phyloP scores from a whole-genome alignment of 2,888 invertebrate species.

The Dicycla oo region DNA sequence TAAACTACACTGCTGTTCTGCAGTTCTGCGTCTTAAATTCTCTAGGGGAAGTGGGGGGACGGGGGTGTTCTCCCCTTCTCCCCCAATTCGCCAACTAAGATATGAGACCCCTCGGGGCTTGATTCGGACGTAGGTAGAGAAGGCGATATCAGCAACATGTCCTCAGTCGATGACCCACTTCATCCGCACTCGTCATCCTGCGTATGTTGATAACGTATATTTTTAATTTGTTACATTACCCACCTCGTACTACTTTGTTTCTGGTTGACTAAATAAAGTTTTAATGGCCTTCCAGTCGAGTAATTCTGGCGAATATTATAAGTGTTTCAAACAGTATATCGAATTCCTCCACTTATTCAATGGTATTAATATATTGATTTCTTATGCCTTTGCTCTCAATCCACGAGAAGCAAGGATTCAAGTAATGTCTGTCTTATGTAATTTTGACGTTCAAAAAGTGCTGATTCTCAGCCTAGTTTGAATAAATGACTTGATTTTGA shows the following conservation, averaged over 20 bases:
- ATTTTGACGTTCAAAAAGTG: too few relatives aligned
- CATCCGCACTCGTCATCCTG: constrained; percentile 3
- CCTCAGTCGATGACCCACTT: constrained; percentile 21
- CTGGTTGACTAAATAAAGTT: not conserved
- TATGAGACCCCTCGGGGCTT: constrained; percentile 4
- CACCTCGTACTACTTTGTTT: not conserved
- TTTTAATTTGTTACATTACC: not conserved
- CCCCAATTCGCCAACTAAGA: constrained; percentile 9
- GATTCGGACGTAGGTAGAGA: constrained; percentile 7
- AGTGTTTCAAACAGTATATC: not conserved
- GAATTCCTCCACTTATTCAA: not conserved
- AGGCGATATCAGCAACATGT: constrained; percentile 28
- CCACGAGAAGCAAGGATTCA: not conserved
- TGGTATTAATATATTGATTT: not conserved
- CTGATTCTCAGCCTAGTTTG: too few relatives aligned
- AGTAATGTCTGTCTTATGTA: too few relatives aligned
- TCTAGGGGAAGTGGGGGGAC: not conserved
- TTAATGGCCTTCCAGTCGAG: not conserved
- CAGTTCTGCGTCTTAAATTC: not conserved
- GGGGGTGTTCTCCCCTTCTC: not conserved
- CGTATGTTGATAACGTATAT: constrained; percentile 25
- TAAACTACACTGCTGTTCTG: not conserved
- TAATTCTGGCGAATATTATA: not conserved
- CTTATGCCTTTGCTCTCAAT: not conserved
- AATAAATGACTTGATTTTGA: too few relatives aligned